These are phyloP conservation scores for Orthonychiurus folsomi DNA, from an alignment of 2,888 invertebrate genomes.

Conservation along the genomic window DNA sequence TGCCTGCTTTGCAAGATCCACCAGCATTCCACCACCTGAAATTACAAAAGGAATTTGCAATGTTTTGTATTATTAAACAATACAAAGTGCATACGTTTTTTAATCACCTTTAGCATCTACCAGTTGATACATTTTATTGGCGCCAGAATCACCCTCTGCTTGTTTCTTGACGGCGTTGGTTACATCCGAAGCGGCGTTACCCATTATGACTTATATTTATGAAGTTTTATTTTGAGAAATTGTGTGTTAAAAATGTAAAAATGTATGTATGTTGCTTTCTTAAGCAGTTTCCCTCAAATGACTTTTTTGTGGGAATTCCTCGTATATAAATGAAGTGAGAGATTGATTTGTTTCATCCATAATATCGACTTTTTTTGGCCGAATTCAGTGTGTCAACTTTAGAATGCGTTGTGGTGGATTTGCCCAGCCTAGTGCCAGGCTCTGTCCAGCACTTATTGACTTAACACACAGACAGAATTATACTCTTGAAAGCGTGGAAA, in stretches of 20 bases:
- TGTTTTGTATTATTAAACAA: constrained; percentile 1
- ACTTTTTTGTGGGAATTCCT: too few species aligned
- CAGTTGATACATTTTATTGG: constrained; percentile 75
- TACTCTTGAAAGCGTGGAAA: too few species aligned
- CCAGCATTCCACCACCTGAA: constrained; percentile 77
- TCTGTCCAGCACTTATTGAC: too few species aligned
- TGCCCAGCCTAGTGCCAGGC: too few species aligned
- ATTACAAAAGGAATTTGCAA: too few species aligned
- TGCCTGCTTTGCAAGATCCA: constrained; percentile 86
- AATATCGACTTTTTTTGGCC: not conserved
- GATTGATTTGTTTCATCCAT: not conserved
- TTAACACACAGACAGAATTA: too few species aligned
- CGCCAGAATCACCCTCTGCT: constrained; percentile 61
- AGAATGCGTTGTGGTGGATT: too few species aligned
- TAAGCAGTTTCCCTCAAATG: too few species aligned
- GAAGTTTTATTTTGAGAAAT: not conserved
- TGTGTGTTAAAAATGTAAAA: not conserved
- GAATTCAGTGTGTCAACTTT: too few species aligned
- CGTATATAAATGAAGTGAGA: not conserved
- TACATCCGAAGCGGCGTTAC: constrained; percentile 56
- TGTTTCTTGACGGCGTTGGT: constrained; percentile 93
- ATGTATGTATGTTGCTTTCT: too few species aligned
- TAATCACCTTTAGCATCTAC: constrained; percentile 73
- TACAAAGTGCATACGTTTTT: not conserved
- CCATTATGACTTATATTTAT: constrained; percentile 43